Evolutionary conservation across 2,797 vertebrate species (phyloP).

Genomic region (Garrulus glandarius): DNA sequence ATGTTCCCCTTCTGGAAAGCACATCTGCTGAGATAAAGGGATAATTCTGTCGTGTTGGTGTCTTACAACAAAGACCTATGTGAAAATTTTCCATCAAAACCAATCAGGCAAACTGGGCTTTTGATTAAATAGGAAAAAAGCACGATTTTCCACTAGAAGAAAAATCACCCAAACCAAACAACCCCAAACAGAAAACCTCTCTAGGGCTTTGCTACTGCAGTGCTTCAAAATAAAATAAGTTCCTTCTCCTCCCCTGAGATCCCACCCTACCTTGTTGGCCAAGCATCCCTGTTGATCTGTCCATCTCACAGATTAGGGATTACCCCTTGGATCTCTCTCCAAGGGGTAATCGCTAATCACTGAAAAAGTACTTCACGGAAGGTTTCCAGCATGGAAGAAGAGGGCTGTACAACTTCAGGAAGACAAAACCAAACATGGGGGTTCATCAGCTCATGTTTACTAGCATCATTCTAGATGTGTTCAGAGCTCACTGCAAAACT

Average conservation of each 20-base stretch:
- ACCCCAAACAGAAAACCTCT: not conserved
- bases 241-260: not conserved
- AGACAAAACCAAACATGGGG: not conserved
- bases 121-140: not conserved
- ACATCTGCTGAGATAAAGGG: conserved; percentile 33
- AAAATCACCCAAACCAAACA: not conserved
- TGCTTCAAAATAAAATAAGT: not conserved
- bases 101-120: not conserved
- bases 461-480: not conserved
- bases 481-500: not conserved
- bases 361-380: not conserved
- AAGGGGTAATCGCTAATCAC: not conserved
- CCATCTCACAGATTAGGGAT: not conserved
- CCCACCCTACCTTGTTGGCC: not conserved
- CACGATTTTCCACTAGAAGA: not conserved
- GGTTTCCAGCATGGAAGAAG: not conserved
- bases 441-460: not conserved
- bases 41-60: not conserved
- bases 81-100: not conserved
- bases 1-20: not conserved
- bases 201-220: not conserved
- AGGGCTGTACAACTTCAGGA: not conserved
- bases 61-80: not conserved
- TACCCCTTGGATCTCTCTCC: not conserved
- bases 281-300: not conserved